Conservation (phyloP, 2,888 invertebrate genomes). For the Melolontha melolontha region DNA sequence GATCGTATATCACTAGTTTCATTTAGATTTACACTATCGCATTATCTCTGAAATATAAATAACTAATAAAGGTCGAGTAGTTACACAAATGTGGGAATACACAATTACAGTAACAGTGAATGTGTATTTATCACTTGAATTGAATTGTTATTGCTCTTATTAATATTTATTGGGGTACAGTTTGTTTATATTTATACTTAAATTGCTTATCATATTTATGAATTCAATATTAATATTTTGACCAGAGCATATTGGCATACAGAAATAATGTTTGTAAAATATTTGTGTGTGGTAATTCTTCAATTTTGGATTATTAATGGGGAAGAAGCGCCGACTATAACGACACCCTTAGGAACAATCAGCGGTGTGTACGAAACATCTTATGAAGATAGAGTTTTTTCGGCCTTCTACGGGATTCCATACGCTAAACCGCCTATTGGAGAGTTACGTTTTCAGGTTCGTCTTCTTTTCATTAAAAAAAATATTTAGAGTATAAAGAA, state of each 20-base stretch:
- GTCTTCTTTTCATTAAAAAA: constrained; percentile 42
- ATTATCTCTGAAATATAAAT: no score
- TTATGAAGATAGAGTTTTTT: constrained; percentile 17
- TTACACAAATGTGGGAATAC: no score
- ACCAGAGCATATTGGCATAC: no score
- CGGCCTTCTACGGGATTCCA: constrained; percentile 36
- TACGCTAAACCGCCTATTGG: constrained; percentile 37
- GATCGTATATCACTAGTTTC: no score
- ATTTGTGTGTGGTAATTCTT: background rate
- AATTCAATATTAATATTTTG: no score
- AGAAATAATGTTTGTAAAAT: background rate
- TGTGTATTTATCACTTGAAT: no score
- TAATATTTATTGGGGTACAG: no score
- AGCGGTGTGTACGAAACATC: constrained; percentile 50
- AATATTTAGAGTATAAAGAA: background rate
- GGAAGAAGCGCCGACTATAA: constrained; percentile 42
- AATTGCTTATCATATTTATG: no score
- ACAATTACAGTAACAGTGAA: no score
- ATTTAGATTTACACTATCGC: no score
- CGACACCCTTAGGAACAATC: constrained; percentile 47
- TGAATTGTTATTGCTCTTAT: constrained; percentile 6
- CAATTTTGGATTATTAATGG: background rate
- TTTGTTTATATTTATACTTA: constrained; percentile 4
- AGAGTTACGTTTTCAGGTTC: constrained; percentile 35
- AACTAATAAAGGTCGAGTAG: no score